These are phyloP conservation scores for Actenoides lindsayi DNA, from an alignment of 2,113 vertebrate genomes.

Conservation along the genomic window DNA sequence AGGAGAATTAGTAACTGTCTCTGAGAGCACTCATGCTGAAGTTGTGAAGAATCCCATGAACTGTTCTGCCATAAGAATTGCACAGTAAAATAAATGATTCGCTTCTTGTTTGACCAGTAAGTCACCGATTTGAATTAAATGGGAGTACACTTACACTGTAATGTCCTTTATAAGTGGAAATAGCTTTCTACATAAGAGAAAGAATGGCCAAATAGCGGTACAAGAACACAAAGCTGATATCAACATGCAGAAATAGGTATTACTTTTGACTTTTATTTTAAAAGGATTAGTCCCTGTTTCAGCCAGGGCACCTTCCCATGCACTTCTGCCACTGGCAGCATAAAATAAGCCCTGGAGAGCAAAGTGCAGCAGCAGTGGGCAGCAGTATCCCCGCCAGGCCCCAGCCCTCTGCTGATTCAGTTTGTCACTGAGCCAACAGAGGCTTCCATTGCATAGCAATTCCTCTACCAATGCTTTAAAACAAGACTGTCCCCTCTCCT, in stretches of 20 bases:
- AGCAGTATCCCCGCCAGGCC: background rate
- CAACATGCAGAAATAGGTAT: background rate
- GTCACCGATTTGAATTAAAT: background rate
- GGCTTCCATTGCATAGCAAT: background rate
- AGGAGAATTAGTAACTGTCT: fast-evolving
- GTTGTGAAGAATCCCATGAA: background rate
- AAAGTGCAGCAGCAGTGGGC: background rate
- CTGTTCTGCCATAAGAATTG: background rate
- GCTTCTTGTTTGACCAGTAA: background rate
- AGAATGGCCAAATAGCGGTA: background rate
- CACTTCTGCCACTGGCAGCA: background rate
- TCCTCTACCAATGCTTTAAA: background rate
- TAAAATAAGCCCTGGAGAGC: background rate
- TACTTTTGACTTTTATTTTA: background rate
- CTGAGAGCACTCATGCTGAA: background rate
- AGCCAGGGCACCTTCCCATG: background rate
- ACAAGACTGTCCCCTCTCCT: background rate
- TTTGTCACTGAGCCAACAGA: background rate
- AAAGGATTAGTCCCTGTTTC: background rate
- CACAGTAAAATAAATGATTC: background rate
- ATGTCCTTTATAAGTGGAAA: background rate
- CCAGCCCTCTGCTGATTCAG: background rate
- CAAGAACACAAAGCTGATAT: background rate
- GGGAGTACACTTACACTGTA: background rate
- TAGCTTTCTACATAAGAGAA: background rate